Base-by-base conservation (phyloP, 2,113 vertebrate genomes). In the Lagopus leucura region DNA sequence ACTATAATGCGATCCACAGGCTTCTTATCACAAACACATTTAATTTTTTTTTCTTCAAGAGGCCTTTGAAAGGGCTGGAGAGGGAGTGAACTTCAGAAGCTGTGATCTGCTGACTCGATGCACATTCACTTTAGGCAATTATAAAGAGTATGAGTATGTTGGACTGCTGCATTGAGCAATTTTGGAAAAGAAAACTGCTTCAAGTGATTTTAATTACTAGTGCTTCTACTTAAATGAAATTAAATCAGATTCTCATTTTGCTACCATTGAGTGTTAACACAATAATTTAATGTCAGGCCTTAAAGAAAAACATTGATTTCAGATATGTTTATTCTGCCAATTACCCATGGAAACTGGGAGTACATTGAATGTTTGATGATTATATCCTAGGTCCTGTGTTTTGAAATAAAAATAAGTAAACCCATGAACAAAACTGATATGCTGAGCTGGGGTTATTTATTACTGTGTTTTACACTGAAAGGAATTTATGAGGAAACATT, bases 61-160 rank as follows among this genome's bases (percentile, higher is more conserved):
- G 84, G 76, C 57, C 70, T 96, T 79, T 63, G 86, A 92, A 93
- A 70, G 87, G 90, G 55, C 89, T 66, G 48, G 81, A 85, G 57
- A 92, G 66, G 64, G 24, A 55, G 52, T 7, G 50, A 88, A 50
- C 58, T 36, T 16, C 47, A 76, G 89, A 40, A 70, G 75, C 22
- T 72, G 47, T 72, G 80, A 55, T 63, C 83, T 87, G 71, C 74
- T 65, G 55, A 34, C 70, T 52, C 57, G 67, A 70, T 57, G 52
- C 40, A 4, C 2, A 11, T 8, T 88, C 15, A 2, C 30, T 61
- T n/a, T 7, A 13, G 45, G 67, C 63, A 19, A 17, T 13, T 69
- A 20, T 2, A 47, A 71, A 79, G 69, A 4, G 11, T 43, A 70
- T 52, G 43, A 28, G 67, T 60, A 2, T 47, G 30, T 21, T 69